These are phyloP conservation scores for Lochmaea capreae DNA, from an alignment of 2,888 invertebrate species.

Conservation along the genomic window DNA sequence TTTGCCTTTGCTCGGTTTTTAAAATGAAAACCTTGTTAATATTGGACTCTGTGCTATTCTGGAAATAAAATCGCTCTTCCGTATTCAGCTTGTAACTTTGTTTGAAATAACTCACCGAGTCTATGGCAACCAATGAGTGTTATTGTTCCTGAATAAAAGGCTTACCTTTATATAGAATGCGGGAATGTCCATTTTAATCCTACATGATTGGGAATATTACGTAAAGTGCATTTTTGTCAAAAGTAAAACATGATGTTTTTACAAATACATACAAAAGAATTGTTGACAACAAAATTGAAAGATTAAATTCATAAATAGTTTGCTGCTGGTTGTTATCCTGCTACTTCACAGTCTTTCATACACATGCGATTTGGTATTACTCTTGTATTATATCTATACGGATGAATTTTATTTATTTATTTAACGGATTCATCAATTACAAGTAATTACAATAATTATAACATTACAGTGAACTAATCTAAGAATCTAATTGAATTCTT, in stretches of 20 bases:
- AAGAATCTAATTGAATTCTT: no score
- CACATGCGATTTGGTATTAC: no score
- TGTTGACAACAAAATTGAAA: no score
- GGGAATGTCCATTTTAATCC: not conserved
- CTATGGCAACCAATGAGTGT: not conserved
- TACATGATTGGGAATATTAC: not conserved
- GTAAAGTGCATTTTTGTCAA: not conserved
- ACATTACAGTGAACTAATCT: no score
- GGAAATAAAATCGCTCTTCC: not conserved
- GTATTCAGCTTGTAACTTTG: conserved; percentile 6
- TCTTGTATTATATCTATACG: no score
- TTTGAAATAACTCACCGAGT: not conserved
- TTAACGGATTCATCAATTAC: no score
- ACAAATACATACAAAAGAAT: not conserved
- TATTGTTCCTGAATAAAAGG: not conserved
- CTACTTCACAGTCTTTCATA: no score
- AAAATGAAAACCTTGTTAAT: not conserved
- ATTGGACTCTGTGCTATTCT: not conserved
- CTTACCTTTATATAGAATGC: not conserved
- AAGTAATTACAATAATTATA: no score
- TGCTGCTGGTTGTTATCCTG: no score
- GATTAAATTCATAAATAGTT: no score
- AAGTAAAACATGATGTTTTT: not conserved
- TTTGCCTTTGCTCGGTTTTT: not conserved
- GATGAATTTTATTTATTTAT: no score